A percentile compares a stretch with the other conserved stretches of the same genome.
Evolutionary conservation across 2,888 invertebrate genomes (phyloP).

Genomic region (Apodemia arnacis): DNA sequence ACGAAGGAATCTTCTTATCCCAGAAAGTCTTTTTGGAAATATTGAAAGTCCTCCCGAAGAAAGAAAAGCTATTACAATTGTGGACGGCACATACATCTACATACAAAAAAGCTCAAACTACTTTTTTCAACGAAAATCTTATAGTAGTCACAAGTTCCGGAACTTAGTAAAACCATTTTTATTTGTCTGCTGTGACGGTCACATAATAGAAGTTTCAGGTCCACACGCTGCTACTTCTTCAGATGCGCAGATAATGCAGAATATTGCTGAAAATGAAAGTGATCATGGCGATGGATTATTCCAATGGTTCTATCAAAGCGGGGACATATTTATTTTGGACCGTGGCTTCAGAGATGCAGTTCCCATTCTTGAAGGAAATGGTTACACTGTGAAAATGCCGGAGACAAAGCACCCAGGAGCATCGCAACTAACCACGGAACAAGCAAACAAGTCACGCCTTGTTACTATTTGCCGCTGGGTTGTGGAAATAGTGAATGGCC

Average conservation of each 20-base stretch:
- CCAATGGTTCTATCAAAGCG: slow-evolving; percentile 7
- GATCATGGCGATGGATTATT: slow-evolving; percentile 13
- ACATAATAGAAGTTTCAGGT: background rate
- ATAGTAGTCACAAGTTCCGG: slow-evolving; percentile 7
- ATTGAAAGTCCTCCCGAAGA: background rate
- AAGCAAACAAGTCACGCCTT: slow-evolving; percentile 17
- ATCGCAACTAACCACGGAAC: background rate
- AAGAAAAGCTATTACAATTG: slow-evolving; percentile 21
- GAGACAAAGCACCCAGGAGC: background rate
- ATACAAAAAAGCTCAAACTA: slow-evolving; percentile 20
- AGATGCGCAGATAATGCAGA: slow-evolving; percentile 13
- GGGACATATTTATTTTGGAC: slow-evolving; percentile 4
- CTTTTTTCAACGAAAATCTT: slow-evolving; percentile 1
- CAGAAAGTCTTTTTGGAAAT: slow-evolving; percentile 1
- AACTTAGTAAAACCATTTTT: slow-evolving; percentile 16
- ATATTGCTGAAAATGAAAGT: background rate
- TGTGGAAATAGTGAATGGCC: slow-evolving; percentile 10
- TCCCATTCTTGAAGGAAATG: background rate
- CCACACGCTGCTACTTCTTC: slow-evolving; percentile 8
- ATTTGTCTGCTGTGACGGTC: background rate
- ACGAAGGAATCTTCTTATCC: slow-evolving; percentile 19
- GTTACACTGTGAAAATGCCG: background rate
- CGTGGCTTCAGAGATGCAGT: slow-evolving; percentile 19
- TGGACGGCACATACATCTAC: slow-evolving; percentile 21
- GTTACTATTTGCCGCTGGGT: slow-evolving; percentile 24